phyloP scores from a whole-genome alignment of 2,888 invertebrate species.

The Troides oblongomaculatus region DNA sequence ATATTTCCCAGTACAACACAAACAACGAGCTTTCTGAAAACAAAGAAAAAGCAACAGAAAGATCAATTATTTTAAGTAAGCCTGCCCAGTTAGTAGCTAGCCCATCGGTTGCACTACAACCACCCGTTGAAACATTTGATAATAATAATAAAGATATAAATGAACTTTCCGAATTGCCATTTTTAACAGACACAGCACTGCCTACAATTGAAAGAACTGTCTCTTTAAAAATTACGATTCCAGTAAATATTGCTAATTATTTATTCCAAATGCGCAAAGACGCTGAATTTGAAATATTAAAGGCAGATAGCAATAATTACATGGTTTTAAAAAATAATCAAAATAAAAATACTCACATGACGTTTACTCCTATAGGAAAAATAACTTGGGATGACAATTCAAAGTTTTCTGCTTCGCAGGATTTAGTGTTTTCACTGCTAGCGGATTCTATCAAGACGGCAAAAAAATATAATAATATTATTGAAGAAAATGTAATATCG shows the following conservation, averaged over 20 bases:
- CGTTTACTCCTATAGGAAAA: constrained; percentile 64
- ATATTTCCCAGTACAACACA: constrained; percentile 43
- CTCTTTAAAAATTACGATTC: constrained; percentile 71
- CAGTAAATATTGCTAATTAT: constrained; percentile 66
- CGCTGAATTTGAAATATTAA: constrained; percentile 67
- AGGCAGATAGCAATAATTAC: constrained; percentile 72
- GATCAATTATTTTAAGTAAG: constrained; percentile 44
- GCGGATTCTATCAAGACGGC: constrained; percentile 71
- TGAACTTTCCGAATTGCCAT: constrained; percentile 58
- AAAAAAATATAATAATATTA: constrained; percentile 63
- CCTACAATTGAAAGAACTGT: constrained; percentile 72
- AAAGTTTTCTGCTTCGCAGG: constrained; percentile 74
- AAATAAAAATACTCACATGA: constrained; percentile 42
- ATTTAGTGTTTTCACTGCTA: constrained; percentile 69
- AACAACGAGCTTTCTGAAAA: constrained; percentile 51
- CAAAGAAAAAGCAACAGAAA: constrained; percentile 54
- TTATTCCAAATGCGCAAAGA: constrained; percentile 59
- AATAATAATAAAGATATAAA: constrained; percentile 48
- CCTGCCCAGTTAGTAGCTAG: constrained; percentile 50
- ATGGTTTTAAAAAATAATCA: constrained; percentile 62
- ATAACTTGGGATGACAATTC: constrained; percentile 57
- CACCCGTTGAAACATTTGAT: constrained; percentile 50
- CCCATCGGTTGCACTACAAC: constrained; percentile 57
- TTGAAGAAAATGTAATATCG: constrained; percentile 52
- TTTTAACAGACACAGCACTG: constrained; percentile 54